Conservation (phyloP, 2,797 vertebrate genomes). For the Myotis daubentonii region DNA sequence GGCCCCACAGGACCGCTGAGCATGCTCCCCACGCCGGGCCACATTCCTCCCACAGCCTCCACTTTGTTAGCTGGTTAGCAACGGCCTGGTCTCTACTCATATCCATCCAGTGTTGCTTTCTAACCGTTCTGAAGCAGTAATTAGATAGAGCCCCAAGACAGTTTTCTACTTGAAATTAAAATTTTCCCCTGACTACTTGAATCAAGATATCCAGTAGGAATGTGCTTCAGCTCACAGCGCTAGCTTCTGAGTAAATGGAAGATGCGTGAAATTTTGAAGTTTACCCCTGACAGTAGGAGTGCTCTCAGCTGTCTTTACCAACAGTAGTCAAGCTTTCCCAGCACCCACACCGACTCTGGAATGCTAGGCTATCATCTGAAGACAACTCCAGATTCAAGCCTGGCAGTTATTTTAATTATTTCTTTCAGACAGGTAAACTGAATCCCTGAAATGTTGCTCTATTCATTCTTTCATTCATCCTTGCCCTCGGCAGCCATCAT, state of each 20-base stretch:
- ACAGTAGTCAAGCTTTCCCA: not conserved
- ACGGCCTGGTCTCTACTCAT: not conserved
- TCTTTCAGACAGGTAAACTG: not conserved
- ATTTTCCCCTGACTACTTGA: not conserved
- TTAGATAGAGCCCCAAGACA: not conserved
- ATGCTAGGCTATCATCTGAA: not conserved
- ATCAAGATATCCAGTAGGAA: not conserved
- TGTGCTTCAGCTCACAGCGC: not conserved
- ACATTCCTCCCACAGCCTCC: not conserved
- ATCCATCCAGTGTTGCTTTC: not conserved
- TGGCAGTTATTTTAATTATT: not conserved
- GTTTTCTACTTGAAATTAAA: constrained; percentile 19
- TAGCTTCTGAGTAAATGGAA: not conserved
- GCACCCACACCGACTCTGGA: not conserved
- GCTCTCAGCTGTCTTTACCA: not conserved
- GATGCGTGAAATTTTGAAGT: not conserved
- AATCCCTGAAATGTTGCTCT: not conserved
- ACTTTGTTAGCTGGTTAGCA: not conserved
- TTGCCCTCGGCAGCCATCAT: not conserved
- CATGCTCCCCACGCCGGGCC: not conserved
- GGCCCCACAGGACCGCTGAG: not conserved
- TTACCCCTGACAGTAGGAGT: not conserved
- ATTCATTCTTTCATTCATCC: not conserved
- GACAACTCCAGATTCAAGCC: not conserved
- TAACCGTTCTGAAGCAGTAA: not conserved